These are phyloP conservation scores for Tuta absoluta DNA, from an alignment of 2,888 invertebrate species.

Conservation along the genomic window DNA sequence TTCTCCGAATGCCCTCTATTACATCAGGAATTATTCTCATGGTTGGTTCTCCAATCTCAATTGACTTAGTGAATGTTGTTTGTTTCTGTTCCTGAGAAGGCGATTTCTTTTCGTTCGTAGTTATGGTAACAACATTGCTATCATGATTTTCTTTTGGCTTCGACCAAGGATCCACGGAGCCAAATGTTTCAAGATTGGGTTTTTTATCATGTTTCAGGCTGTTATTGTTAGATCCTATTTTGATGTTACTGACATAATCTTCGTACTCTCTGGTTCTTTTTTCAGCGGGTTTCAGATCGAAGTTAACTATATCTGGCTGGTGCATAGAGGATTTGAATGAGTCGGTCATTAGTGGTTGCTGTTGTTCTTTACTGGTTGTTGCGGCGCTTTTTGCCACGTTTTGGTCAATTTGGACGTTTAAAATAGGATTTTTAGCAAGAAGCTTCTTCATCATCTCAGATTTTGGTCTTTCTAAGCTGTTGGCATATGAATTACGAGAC, in stretches of 20 bases:
- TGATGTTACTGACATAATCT: constrained; percentile 76
- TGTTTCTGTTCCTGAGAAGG: constrained; percentile 57
- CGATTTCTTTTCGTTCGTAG: constrained; percentile 60
- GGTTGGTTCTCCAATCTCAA: constrained; percentile 72
- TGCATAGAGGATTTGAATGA: constrained; percentile 70
- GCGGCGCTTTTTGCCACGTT: constrained; percentile 56
- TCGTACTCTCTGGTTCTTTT: constrained; percentile 64
- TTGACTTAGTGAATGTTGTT: constrained; percentile 74
- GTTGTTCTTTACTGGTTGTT: constrained; percentile 56
- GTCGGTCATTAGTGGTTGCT: constrained; percentile 61
- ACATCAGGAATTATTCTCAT: constrained; percentile 70
- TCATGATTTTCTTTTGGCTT: constrained; percentile 58
- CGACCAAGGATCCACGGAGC: constrained; percentile 55
- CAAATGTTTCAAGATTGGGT: constrained; percentile 53
- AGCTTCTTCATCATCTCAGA: constrained; percentile 82
- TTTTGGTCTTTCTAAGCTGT: constrained; percentile 83
- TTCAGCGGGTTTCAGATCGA: constrained; percentile 67
- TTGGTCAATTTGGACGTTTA: constrained; percentile 73
- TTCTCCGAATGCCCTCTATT: constrained; percentile 66
- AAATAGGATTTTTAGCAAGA: constrained; percentile 75
- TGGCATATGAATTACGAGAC: constrained; percentile 81
- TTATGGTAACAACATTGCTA: constrained; percentile 73
- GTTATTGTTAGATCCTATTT: constrained; percentile 73
- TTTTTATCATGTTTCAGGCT: constrained; percentile 66
- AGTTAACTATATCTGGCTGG: constrained; percentile 77